Evolutionary conservation across 2,888 invertebrate species (phyloP), one percentile per base, ranked within the genome.

Genomic region (Conus canariensis): DNA sequence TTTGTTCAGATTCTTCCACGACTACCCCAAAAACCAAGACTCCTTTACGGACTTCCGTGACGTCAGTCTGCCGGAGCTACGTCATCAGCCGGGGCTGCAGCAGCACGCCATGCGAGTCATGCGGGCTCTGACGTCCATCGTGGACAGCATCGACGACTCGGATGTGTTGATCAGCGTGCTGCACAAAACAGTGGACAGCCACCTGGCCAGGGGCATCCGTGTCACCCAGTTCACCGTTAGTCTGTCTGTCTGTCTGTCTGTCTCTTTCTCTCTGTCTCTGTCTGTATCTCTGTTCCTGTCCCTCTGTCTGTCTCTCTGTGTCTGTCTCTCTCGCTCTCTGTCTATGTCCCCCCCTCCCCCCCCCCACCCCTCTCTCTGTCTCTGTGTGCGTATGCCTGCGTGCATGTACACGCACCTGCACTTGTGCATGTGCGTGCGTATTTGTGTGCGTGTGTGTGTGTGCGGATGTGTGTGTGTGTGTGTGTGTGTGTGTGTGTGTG

Each of bases 41-140:
- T 90, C 95, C 8, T 97, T 97, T 94, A 93, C 95, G 19, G 95
- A 96, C 0, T 97, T 97, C 93, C 96, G 96, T 92, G 96, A 97
- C 90, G 93, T 97, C 45, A 96, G 97, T 0, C 67, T 95, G 22
- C 95, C 96, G 0, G 95, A 97, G 90, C 94, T 97, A 89, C 93
- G 95, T 14, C 93, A 93, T 14, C 97, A 97, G 94, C 96, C 97
- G 89, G 97, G 96, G 91, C 96, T 97, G 90, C 96, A 97, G 90
- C 97, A 97, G 6, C 97, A 97, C 94, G 97, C 97, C 88, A 96
- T 96, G 88, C 96, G 96, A 87, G 96, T 97, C 25, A 96, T 97
- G 94, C 96, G 96, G 91, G 96, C 97, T 4, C 94, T 97, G 87
- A 96, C 96, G 90, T 96, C 96, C 70, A 95, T 97, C 45, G 96